Evolutionary conservation across 1,140 invertebrate genomes (phyloP), one percentile per base, ranked within the genome.

Genomic region (Alviniconcha marisindica): DNA sequence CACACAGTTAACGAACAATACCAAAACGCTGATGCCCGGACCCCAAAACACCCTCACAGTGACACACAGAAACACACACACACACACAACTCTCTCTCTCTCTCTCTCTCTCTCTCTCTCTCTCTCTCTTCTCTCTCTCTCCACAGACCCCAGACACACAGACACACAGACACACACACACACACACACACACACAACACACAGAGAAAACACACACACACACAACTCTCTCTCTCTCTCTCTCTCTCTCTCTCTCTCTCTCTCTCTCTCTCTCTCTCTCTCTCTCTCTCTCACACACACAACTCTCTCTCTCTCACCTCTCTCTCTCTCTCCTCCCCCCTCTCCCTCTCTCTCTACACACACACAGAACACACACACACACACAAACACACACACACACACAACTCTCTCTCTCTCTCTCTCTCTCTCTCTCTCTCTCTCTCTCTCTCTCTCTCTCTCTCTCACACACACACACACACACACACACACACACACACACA

Each of bases 401-500:
- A 71, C 66, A 71, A 2, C 48, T 51, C 48, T 51, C 60, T 51
- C 21, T 66, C 21, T 31, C 31, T 71, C 66, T 38, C 66, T 38
- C 66, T 33, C 66, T 60, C 66, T 38, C 66, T 18, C 66, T 71
- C 66, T 18, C 66, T 33, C 66, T 36, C 66, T 38, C 66, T 24
- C 31, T 71, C 31, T 40, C 31, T 71, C 66, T 18, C 66, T 38
- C 66, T 12, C 66, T 60, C 66, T 18, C 66, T 38, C 66, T 18
- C 66, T 38, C 66, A 4, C 60, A n/a, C n/a, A n/a, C n/a, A n/a
- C n/a, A 40, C 71, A 44, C 71, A 74, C 71, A 74, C 71, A 74
- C 38, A 44, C 38, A 42, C 38, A 74, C 71, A 44, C 38, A 74
- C 71, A 44, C 38, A 44, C 71, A 74, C 38, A 36, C 38, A 74